Evolutionary conservation across 2,888 invertebrate species (phyloP), one percentile per base, ranked within the genome.

Genomic region (Myopa tessellatipennis): DNA sequence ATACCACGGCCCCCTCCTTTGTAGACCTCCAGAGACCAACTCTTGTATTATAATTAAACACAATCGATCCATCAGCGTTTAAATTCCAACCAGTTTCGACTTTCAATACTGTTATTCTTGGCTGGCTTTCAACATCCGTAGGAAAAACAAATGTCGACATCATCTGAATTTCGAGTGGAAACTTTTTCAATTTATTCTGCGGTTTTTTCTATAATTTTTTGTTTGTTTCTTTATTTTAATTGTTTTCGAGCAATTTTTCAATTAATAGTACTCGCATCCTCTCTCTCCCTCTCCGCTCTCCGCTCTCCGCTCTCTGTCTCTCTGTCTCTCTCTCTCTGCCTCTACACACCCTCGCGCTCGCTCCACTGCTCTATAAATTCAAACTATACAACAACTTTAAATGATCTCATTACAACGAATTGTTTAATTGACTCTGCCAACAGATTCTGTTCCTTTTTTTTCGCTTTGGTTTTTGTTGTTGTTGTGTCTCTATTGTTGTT

Each of bases 401-500:
- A 65, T 65, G 65, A 38, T 65, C 38, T 38, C 38, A 65, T 65
- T 65, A 65, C 65, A 65, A 38, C 12, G 14, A 65, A 38, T 65
- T 65, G 16, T 65, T 65, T 36, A 65, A 12, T 65, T 36, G 36
- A 65, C 10, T 38, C 65, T 65, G 10, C 36, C 36, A 61, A 26
- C 34, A 8, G n/a, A 61, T 18, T n/a, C 5, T 61, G 1, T 38
- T 38, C 0, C 34, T 65, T 65, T 65, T 65, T 65, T 65, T 1
- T 34, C 34, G 12, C n/a, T 63, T n/a, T 63, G 10, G 61, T 34
- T 14, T 3, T 26, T 36, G 10, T 63, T 2, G 61, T 34, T 14
- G 34, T 26, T 36, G 10, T 36, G 14, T 65, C 8, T 65, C 38
- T 65, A 7, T 65, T 16, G 45, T 45, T 45, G 45, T 45, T 45